A percentile compares a stretch with the other conserved stretches of the same genome.
These are phyloP conservation scores for Trisateles emortualis DNA, from an alignment of 2,888 invertebrate genomes.

Conservation along the genomic window DNA sequence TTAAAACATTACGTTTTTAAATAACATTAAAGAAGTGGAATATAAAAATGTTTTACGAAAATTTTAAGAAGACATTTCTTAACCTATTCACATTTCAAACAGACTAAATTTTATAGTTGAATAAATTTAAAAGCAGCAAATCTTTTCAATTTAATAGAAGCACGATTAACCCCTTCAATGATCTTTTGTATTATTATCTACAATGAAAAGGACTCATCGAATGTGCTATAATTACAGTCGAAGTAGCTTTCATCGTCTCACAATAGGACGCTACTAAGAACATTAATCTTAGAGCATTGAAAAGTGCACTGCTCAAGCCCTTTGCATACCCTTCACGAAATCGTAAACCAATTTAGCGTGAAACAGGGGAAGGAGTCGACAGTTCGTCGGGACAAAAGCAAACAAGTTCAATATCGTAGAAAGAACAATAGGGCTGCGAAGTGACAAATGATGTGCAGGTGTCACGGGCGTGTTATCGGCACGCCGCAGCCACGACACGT, in stretches of 20 bases:
- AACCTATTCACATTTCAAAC: neutral
- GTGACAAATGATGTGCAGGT: slow-evolving; percentile 84
- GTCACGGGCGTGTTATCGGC: slow-evolving; percentile 67
- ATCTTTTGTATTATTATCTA: slow-evolving; percentile 31
- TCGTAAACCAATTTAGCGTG: slow-evolving; percentile 68
- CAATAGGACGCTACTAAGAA: slow-evolving; percentile 46
- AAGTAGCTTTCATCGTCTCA: slow-evolving; percentile 40
- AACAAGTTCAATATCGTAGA: slow-evolving; percentile 66
- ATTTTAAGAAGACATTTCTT: neutral
- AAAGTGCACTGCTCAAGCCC: slow-evolving; percentile 45
- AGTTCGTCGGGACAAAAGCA: slow-evolving; percentile 60
- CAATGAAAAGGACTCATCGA: slow-evolving; percentile 34
- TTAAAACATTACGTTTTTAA: no score
- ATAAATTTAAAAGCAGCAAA: slow-evolving; percentile 24
- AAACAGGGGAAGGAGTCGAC: slow-evolving; percentile 61
- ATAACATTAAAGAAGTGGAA: neutral
- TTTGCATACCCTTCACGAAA: slow-evolving; percentile 58
- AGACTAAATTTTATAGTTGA: slow-evolving; percentile 3
- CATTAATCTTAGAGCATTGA: slow-evolving; percentile 52
- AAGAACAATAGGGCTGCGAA: slow-evolving; percentile 65
- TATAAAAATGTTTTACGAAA: neutral
- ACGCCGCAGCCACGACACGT: slow-evolving; percentile 52
- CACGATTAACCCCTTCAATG: slow-evolving; percentile 34
- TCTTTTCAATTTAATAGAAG: slow-evolving; percentile 18
- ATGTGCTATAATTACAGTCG: slow-evolving; percentile 40